These are phyloP conservation scores for Diplolepis rosae DNA, from an alignment of 2,888 invertebrate species.

Conservation along the genomic window DNA sequence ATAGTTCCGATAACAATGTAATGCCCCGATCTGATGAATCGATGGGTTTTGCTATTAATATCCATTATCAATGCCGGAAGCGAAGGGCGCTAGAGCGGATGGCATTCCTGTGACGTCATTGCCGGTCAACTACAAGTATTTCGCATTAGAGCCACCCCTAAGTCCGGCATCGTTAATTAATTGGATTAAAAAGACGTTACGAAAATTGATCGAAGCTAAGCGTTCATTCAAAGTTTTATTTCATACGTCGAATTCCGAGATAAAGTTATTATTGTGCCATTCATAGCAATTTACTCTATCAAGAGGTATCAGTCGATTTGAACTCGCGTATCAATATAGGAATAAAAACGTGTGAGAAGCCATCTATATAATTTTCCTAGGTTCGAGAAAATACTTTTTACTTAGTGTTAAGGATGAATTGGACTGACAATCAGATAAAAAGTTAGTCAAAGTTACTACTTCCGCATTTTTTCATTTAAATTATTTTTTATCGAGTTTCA, in stretches of 20 bases:
- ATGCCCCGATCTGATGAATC: slow-evolving; percentile 40
- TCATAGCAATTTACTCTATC: background rate
- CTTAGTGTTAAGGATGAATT: too few species aligned
- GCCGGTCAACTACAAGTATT: slow-evolving; percentile 72
- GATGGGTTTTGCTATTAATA: slow-evolving; percentile 65
- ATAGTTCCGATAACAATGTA: background rate
- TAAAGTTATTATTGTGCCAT: slow-evolving; percentile 37
- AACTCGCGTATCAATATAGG: background rate
- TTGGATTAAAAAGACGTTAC: slow-evolving; percentile 72
- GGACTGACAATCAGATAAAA: too few species aligned
- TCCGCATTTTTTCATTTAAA: too few species aligned
- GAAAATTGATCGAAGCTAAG: slow-evolving; percentile 61
- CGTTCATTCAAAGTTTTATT: slow-evolving; percentile 41
- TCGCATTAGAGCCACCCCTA: slow-evolving; percentile 65
- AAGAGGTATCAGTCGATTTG: background rate
- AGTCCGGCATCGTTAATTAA: slow-evolving; percentile 63
- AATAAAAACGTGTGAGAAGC: background rate
- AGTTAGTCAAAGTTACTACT: too few species aligned
- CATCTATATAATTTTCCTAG: background rate
- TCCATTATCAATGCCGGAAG: slow-evolving; percentile 68
- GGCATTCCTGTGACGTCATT: slow-evolving; percentile 69
- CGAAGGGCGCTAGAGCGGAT: slow-evolving; percentile 51
- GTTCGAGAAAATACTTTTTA: too few species aligned
- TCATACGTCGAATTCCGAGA: slow-evolving; percentile 35
- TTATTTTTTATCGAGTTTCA: too few species aligned